Conservation (phyloP, 2,888 invertebrate genomes). For the Scelioninae gen. 1 region DNA sequence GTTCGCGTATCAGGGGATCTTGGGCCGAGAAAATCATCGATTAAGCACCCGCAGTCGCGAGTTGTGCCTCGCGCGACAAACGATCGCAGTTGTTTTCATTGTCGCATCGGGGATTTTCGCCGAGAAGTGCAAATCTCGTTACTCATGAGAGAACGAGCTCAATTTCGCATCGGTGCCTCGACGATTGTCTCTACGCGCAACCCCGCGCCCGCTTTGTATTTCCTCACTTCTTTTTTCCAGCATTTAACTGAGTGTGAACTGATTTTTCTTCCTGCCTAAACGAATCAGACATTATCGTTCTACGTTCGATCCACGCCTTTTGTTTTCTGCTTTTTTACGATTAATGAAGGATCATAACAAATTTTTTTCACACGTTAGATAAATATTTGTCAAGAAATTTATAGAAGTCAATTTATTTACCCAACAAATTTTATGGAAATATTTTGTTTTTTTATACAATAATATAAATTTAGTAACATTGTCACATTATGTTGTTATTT, state of each 20-base stretch:
- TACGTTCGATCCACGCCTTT: conserved; percentile 48
- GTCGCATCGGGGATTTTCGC: conserved; percentile 65
- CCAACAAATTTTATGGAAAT: too few relatives aligned
- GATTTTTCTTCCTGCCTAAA: conserved; percentile 59
- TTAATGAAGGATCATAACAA: conserved; percentile 10
- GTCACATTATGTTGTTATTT: too few relatives aligned
- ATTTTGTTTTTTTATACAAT: too few relatives aligned
- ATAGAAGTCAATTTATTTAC: too few relatives aligned
- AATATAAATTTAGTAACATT: too few relatives aligned
- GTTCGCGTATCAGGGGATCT: conserved; percentile 31
- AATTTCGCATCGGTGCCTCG: conserved; percentile 57
- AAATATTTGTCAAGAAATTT: too few relatives aligned
- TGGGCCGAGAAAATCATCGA: conserved; percentile 53
- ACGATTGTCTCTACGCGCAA: conserved; percentile 63
- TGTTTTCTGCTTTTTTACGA: conserved; percentile 31
- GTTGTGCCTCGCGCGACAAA: conserved; percentile 54
- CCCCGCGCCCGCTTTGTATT: conserved; percentile 56
- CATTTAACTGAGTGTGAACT: conserved; percentile 65
- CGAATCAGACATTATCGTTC: conserved; percentile 59
- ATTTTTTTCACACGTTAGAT: too few relatives aligned
- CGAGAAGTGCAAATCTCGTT: conserved; percentile 68
- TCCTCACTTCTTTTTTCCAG: conserved; percentile 47
- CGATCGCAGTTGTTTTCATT: conserved; percentile 66
- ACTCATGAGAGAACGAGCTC: conserved; percentile 70
- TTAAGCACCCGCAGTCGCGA: conserved; percentile 44